phyloP scores from a whole-genome alignment of 2,888 invertebrate species.

The Erebia palarica region DNA sequence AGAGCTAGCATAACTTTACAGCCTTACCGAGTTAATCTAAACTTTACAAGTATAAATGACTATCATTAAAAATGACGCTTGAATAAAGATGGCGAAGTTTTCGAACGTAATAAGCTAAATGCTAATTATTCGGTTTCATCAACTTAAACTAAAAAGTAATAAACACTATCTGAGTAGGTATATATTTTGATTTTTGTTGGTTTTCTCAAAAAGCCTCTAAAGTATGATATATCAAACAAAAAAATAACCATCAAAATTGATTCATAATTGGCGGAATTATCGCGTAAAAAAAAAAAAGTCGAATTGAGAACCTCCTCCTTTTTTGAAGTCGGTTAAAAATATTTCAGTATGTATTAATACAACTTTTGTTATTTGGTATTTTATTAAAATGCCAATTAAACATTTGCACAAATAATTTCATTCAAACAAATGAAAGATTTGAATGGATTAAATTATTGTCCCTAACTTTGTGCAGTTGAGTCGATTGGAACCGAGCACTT shows the following conservation, averaged over 20 bases:
- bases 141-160: too few relatives aligned
- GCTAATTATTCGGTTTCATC: too few relatives aligned
- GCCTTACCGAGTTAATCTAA: background rate
- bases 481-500: constrained; percentile 26
- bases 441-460: constrained; percentile 25
- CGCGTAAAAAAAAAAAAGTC: too few relatives aligned
- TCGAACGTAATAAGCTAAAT: background rate
- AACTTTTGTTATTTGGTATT: background rate
- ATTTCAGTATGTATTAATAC: background rate
- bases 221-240: too few relatives aligned
- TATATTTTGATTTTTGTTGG: too few relatives aligned
- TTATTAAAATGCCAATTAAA: background rate
- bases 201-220: too few relatives aligned
- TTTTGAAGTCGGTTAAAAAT: too few relatives aligned
- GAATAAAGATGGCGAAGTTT: background rate
- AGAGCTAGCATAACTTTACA: constrained; percentile 4
- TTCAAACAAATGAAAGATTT: constrained; percentile 21
- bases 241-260: too few relatives aligned
- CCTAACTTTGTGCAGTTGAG: constrained; percentile 22
- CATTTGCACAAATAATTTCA: constrained; percentile 1
- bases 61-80: background rate
- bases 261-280: too few relatives aligned
- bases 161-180: too few relatives aligned
- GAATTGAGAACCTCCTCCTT: too few relatives aligned
- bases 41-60: constrained; percentile 2